Evolutionary conservation across 2,797 vertebrate species (phyloP).

Genomic region (Oceanodroma leucorhoa): DNA sequence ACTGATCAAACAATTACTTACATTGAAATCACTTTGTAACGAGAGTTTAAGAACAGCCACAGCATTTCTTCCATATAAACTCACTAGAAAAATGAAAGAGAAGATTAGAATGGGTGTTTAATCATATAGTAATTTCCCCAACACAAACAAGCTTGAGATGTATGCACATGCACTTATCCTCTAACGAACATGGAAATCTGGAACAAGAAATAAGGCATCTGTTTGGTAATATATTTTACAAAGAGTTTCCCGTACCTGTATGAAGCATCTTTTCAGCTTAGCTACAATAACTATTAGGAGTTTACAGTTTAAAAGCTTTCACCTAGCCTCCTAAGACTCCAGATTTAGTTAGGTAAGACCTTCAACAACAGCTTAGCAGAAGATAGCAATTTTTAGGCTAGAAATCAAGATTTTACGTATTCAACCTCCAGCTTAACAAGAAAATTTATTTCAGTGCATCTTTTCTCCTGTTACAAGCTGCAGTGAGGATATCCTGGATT

Average conservation of each 20-base stretch:
- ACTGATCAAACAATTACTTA: not conserved
- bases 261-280: not conserved
- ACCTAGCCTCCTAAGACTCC: not conserved
- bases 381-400: not conserved
- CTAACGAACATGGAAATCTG: not conserved
- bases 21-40: slow-evolving; percentile 2
- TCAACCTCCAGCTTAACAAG: not conserved
- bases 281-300: not conserved
- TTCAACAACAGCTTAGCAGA: not conserved
- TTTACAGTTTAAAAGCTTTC: not conserved
- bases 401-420: not conserved
- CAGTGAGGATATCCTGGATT: not conserved
- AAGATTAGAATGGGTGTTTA: not conserved
- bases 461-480: not conserved
- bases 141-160: not conserved
- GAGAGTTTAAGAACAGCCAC: not conserved
- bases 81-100: not conserved
- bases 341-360: not conserved
- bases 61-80: slow-evolving; percentile 2
- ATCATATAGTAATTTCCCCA: not conserved
- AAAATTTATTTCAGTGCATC: not conserved
- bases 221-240: not conserved
- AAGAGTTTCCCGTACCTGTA: not conserved
- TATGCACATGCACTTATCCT: not conserved
- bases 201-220: not conserved